Evolutionary conservation across 2,797 vertebrate genomes (phyloP), one percentile per base, ranked within the genome.

Genomic region (Brachyrhaphis roseni): DNA sequence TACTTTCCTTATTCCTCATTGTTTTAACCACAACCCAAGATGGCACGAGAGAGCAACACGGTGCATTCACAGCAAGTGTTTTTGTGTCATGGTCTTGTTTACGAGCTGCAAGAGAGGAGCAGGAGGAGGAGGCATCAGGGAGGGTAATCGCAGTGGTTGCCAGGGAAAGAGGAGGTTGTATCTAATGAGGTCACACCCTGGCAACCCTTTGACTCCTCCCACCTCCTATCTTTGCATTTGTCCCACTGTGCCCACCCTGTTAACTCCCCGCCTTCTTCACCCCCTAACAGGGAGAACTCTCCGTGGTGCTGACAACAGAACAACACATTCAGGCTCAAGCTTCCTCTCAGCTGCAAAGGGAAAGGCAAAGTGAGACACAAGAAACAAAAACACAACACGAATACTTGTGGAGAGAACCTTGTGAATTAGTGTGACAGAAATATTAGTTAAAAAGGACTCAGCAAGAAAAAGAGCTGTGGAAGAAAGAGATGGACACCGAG

Each of bases 181-280:
- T 93, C 87, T 94, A 95, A 96, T 95, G 93, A 95, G 94, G 94
- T 95, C 95, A 95, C 95, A 94, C 95, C 94, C 94, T 94, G 94
- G 90, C 92, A 94, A 93, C 93, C 90, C 84, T 4, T 76, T 92
- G 90, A 89, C 92, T 93, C 91, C 92, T 92, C 91, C 90, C 84
- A 87, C 87, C 82, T 43, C 62, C 77, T 68, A 72, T 90, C 79
- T 85, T 80, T 90, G 78, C 87, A 79, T 77, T 89, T 89, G 64
- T 78, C 73, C 81, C 88, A 75, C 72, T 75, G 77, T 89, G 83
- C 91, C 89, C 88, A 84, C 91, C 83, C 91, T 83, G 85, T 81
- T 89, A 76, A 18, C 81, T 81, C 74, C 51, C 55, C 70, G 13
- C 70, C 75, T 78, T 73, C 83, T 68, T 82, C 81, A 84, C 57